A percentile compares a stretch with the other conserved stretches of the same genome.
Conservation (phyloP, 2,113 vertebrate species). For the Colaptes auratus region DNA sequence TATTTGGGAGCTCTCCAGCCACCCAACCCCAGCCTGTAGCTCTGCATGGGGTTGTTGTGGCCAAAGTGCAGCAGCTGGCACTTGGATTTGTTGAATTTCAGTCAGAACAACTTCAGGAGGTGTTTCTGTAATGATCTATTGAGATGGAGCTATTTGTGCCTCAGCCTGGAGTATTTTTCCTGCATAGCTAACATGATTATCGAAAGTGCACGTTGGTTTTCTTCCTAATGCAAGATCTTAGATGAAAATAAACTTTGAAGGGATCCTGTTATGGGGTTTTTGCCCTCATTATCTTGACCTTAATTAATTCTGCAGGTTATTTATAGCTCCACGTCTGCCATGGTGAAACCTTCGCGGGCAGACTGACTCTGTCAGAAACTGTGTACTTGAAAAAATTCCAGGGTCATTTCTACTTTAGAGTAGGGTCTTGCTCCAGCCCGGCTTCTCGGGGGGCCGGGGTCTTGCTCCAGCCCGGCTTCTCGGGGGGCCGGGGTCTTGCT, state of each 20-base stretch:
- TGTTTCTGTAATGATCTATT: not conserved
- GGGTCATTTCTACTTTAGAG: not conserved
- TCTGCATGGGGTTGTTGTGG: too few species aligned
- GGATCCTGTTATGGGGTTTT: not conserved
- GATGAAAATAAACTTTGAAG: not conserved
- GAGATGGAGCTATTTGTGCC: not conserved
- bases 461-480: too few species aligned
- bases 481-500: too few species aligned
- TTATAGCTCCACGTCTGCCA: not conserved
- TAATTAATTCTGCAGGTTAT: constrained; percentile 9
- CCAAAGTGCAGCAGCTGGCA: too few species aligned
- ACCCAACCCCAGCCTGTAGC: too few species aligned
- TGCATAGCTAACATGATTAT: not conserved
- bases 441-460: not conserved
- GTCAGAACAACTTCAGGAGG: not conserved
- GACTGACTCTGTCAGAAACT: not conserved
- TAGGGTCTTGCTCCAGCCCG: not conserved
- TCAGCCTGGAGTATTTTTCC: not conserved
- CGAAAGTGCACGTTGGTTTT: not conserved
- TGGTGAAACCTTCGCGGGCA: not conserved
- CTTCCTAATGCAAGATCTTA: not conserved
- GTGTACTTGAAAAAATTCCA: not conserved
- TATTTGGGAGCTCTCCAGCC: too few species aligned
- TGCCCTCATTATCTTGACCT: not conserved
- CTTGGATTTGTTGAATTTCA: not conserved